Evolutionary conservation across 2,888 invertebrate genomes (phyloP).

Genomic region (Philereme vetulata): DNA sequence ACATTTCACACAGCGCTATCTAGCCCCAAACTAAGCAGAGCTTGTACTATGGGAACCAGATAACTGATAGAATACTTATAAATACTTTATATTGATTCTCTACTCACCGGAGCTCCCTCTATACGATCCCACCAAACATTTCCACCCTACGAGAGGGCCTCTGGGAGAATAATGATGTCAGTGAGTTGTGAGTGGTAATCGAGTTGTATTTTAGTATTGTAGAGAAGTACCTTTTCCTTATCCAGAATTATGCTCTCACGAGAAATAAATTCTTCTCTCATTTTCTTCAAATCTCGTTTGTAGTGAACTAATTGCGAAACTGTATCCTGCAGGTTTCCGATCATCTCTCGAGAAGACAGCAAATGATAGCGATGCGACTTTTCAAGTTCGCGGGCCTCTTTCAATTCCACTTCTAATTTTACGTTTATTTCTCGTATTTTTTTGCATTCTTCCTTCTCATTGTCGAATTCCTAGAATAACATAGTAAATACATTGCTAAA

Average conservation of each 20-base stretch:
- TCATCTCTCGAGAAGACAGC: conserved; percentile 72
- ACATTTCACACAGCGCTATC: too few relatives aligned
- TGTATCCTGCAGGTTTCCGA: conserved; percentile 73
- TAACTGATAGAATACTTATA: too few relatives aligned
- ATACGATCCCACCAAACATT: too few relatives aligned
- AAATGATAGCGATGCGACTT: conserved; percentile 75
- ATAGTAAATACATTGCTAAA: too few relatives aligned
- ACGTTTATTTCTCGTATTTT: conserved; percentile 60
- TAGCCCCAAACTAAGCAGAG: too few relatives aligned
- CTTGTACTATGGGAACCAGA: too few relatives aligned
- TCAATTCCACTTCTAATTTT: conserved; percentile 66
- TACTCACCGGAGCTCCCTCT: too few relatives aligned
- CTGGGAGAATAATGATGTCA: too few relatives aligned
- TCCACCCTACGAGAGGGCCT: too few relatives aligned
- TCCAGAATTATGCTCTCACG: conserved; percentile 55
- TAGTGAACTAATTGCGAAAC: conserved; percentile 73
- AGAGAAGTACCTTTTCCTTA: conserved; percentile 65
- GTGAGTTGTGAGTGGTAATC: too few relatives aligned
- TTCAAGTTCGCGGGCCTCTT: conserved; percentile 68
- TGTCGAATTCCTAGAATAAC: conserved; percentile 55
- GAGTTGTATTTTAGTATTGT: too few relatives aligned
- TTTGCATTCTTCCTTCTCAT: conserved; percentile 65
- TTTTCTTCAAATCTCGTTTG: conserved; percentile 68
- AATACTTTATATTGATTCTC: too few relatives aligned
- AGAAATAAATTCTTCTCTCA: conserved; percentile 61